phyloP scores from a whole-genome alignment of 2,888 invertebrate species.

The Phortica magna region DNA sequence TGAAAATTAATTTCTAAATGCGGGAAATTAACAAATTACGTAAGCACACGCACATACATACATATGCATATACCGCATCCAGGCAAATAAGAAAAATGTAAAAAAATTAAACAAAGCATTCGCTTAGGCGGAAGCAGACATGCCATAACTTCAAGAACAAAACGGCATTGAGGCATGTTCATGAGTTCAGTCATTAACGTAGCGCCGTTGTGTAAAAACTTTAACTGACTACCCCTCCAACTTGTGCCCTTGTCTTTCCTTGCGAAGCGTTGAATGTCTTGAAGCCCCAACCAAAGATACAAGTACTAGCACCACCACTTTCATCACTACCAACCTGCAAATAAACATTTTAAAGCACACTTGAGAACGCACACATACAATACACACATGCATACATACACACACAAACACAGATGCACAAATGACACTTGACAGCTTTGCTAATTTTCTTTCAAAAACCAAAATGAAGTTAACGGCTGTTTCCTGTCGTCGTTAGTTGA shows the following conservation, averaged over 20 bases:
- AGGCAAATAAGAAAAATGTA: slow-evolving; percentile 1
- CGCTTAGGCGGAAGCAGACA: slow-evolving; percentile 62
- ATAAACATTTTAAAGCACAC: slow-evolving; percentile 16
- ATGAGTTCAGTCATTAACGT: slow-evolving; percentile 16
- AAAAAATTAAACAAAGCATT: not conserved
- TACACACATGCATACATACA: slow-evolving; percentile 38
- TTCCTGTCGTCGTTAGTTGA: slow-evolving; percentile 54
- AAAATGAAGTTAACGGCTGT: slow-evolving; percentile 60
- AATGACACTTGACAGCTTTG: slow-evolving; percentile 70
- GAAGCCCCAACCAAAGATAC: no score
- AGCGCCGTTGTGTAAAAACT: not conserved
- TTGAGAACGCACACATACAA: slow-evolving; percentile 21
- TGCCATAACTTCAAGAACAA: slow-evolving; percentile 63
- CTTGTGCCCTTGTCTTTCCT: no score
- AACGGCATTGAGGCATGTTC: slow-evolving; percentile 23
- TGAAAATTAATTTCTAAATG: slow-evolving; percentile 74
- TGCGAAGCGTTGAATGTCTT: no score
- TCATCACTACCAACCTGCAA: not conserved
- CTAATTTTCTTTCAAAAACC: slow-evolving; percentile 59
- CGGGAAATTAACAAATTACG: slow-evolving; percentile 74
- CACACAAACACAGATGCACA: slow-evolving; percentile 31
- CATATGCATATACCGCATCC: not conserved
- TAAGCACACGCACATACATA: slow-evolving; percentile 52
- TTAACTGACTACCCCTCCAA: not conserved
- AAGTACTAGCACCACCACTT: not conserved